Evolutionary conservation across 2,113 vertebrate species (phyloP), one percentile per base, ranked within the genome.

Genomic region (Xyrauchen texanus): DNA sequence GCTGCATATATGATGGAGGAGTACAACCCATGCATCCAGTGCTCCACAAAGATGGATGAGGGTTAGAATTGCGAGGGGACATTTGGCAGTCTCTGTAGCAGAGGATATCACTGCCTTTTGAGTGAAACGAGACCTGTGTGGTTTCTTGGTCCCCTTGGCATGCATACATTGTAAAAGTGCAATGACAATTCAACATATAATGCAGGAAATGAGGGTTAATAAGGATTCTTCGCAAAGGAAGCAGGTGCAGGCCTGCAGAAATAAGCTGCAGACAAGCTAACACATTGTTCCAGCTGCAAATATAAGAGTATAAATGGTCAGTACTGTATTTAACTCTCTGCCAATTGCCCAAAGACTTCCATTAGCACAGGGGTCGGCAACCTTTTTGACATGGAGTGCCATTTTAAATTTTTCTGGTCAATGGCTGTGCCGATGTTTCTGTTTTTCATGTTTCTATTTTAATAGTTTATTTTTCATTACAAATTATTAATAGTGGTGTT

Each of bases 1-100:
- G 71, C 80, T 86, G 83, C 72, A 49, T 72, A 61, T 71, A 72
- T 71, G 78, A 78, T 49, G 74, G 63, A 69, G 75, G 64, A 87
- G 86, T n/a, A 45, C 7, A 57, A 46, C 57, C 72, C 77, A 63
- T 75, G 71, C 84, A 68, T 80, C 34, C 77, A 79, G 78, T n/a
- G 15, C 69, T 53, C 15, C 46, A 44, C 73, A 53, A 75, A 68
- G 63, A 57, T 57, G 55, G 45, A 49, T 74, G 70, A 60, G 46
- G 78, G 45, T 80, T 70, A 66, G 53, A 67, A 4, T 49, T 64
- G 60, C 55, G 42, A 34, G 6, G 8, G 44, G 46, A 73, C 72
- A 1, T 52, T 51, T 51, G 16, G 63, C 62, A 9, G 53, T 8
- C 46, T 65, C 5, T 65, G 46, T 46, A 65, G 9, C n/a, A 8